Evolutionary conservation across 1,140 invertebrate genomes (phyloP), one percentile per base, ranked within the genome.

Genomic region (Chlorops oryzae): DNA sequence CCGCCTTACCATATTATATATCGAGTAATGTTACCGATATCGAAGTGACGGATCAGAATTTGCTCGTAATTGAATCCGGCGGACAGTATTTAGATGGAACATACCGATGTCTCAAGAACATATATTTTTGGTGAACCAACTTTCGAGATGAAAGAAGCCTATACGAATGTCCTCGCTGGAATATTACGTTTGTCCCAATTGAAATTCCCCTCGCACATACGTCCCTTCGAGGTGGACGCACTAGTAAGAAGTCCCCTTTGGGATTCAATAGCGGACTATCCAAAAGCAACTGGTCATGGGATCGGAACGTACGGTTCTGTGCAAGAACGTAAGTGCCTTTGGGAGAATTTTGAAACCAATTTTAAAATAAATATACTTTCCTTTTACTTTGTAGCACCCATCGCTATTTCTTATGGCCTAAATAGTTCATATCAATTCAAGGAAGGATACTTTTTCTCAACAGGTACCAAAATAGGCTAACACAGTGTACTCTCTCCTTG

Each of bases 81-180:
- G 84, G 84, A 24, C 85, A 87, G 65, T 87, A 87, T 66, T 73
- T 79, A 52, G 90, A 95, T 75, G 93, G 94, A 28, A 96, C 93
- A 2, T n/a, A 97, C 93, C 1, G 90, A 96, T 63, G 85, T 96
- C 0, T 93, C 94, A 0, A 77, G 95, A 50, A 98, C 94, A 0
- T 73, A 96, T 6, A 91, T 95, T 72, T 90, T 89, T 63, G 92
- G 92, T 1, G 75, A 73, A 13, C 90, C 92, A 1, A 84, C 85
- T 0, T 65, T 75, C 1, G 80, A 87, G 39, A 83, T 94, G 70
- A 83, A 80, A 51, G 80, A 86, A 56, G 85, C 86, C 5, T 97
- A 94, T 70, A 98, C 93, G 0, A 80, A 84, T 45, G 92, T 96
- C 2, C 72, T 98, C n/a, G 88, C 90, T 32, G 90, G 91, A 1